These are phyloP conservation scores for Chrysotoxum bicinctum DNA, from an alignment of 2,888 invertebrate species.

Conservation along the genomic window DNA sequence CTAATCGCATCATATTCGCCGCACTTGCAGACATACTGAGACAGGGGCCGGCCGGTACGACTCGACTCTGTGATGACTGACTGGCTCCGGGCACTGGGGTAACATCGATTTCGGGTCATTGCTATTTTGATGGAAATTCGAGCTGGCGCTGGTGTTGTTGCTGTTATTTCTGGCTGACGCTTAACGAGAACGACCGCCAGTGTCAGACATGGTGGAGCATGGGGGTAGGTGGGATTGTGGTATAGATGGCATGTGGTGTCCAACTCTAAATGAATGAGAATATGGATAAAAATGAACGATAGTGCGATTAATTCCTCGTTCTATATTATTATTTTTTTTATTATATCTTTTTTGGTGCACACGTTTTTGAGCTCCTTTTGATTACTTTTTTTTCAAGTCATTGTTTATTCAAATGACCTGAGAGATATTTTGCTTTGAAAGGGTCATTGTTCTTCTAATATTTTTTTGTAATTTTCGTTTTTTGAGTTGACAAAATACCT, in stretches of 20 bases:
- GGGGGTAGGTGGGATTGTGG: constrained; percentile 1
- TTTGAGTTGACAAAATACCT: too few relatives aligned
- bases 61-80: constrained; percentile 38
- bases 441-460: constrained; percentile 58
- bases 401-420: constrained; percentile 50
- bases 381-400: constrained; percentile 19
- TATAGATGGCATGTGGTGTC: constrained; percentile 18
- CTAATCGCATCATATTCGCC: constrained; percentile 67
- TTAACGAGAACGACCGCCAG: constrained; percentile 26
- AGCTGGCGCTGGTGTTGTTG: constrained; percentile 56
- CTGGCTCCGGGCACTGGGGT: constrained; percentile 50
- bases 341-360: constrained; percentile 12
- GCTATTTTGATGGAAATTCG: constrained; percentile 70
- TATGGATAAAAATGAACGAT: constrained; percentile 41
- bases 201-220: constrained; percentile 18
- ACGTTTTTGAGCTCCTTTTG: constrained; percentile 31
- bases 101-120: constrained; percentile 67
- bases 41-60: not conserved
- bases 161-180: constrained; percentile 29
- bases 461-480: not conserved
- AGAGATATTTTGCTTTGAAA: constrained; percentile 27
- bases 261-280: constrained; percentile 42
- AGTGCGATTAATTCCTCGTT: constrained; percentile 59
- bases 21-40: constrained; percentile 40
- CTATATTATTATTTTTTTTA: constrained; percentile 25